A percentile compares a stretch with the other conserved stretches of the same genome.
These are phyloP conservation scores for Caenorhabditis panamensis DNA, from an alignment of 2,888 invertebrate genomes.

Conservation along the genomic window DNA sequence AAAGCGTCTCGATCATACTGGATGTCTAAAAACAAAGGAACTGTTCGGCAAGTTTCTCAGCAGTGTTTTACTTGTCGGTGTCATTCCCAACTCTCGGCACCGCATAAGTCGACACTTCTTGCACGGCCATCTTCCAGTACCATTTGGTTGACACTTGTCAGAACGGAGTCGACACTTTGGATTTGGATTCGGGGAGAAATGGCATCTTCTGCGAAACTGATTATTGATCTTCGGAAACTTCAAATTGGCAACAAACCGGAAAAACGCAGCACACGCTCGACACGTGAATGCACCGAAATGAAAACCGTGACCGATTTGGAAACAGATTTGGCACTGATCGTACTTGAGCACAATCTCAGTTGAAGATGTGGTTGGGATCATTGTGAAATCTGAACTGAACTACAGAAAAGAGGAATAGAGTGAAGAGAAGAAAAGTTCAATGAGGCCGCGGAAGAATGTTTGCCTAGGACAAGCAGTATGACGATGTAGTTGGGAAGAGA, in stretches of 20 bases:
- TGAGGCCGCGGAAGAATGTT: background rate
- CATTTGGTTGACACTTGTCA: constrained; percentile 2
- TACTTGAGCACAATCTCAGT: background rate
- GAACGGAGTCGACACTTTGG: background rate
- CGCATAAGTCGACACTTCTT: constrained; percentile 21
- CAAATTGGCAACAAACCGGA: constrained; percentile 8
- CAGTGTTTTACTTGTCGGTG: background rate
- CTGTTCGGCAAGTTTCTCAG: too few relatives aligned
- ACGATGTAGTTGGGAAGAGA: background rate
- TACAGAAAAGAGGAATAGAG: background rate
- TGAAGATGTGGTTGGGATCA: background rate
- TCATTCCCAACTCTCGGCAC: constrained; percentile 21
- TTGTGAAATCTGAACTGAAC: background rate
- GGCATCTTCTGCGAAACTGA: constrained; percentile 2
- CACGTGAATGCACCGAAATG: constrained; percentile 39
- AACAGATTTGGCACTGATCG: constrained; percentile 18
- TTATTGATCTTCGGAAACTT: background rate
- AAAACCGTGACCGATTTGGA: constrained; percentile 11
- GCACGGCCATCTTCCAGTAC: constrained; percentile 19
- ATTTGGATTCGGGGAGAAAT: background rate
- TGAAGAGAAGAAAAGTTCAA: constrained; percentile 1
- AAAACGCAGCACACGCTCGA: constrained; percentile 38
- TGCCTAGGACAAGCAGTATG: background rate
- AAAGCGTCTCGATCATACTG: constrained; percentile 26
- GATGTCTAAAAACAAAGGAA: constrained; percentile 19